These are phyloP conservation scores for Ferrisia virgata DNA, from an alignment of 2,888 invertebrate genomes.

Conservation along the genomic window DNA sequence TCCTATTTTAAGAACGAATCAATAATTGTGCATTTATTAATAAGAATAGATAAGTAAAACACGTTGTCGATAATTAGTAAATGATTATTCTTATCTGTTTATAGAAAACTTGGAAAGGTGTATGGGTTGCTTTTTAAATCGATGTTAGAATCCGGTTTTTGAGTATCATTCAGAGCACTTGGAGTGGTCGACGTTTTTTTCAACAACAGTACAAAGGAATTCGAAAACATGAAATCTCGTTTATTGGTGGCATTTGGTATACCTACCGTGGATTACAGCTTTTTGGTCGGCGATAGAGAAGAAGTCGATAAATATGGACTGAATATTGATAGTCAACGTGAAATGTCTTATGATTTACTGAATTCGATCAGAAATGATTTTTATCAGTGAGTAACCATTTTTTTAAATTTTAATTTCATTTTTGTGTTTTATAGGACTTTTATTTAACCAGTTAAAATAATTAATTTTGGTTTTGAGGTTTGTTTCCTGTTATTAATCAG, in stretches of 20 bases:
- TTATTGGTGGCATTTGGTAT: constrained; percentile 34
- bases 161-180: background rate
- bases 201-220: background rate
- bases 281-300: constrained; percentile 15
- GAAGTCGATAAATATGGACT: constrained; percentile 8
- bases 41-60: background rate
- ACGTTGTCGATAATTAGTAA: background rate
- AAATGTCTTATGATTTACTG: constrained; percentile 2
- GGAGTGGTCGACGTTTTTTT: background rate
- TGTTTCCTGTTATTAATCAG: too few relatives aligned
- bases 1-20: too few relatives aligned
- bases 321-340: constrained; percentile 33
- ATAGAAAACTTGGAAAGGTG: background rate
- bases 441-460: too few relatives aligned
- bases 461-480: too few relatives aligned
- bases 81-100: background rate
- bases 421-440: too few relatives aligned
- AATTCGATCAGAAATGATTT: constrained; percentile 3
- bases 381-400: background rate
- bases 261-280: constrained; percentile 32
- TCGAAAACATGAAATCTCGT: background rate
- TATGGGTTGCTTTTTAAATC: background rate
- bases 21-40: background rate
- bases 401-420: background rate
- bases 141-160: constrained; percentile 6